phyloP scores from a whole-genome alignment of 2,888 invertebrate species.

The Ochlodes sylvanus region DNA sequence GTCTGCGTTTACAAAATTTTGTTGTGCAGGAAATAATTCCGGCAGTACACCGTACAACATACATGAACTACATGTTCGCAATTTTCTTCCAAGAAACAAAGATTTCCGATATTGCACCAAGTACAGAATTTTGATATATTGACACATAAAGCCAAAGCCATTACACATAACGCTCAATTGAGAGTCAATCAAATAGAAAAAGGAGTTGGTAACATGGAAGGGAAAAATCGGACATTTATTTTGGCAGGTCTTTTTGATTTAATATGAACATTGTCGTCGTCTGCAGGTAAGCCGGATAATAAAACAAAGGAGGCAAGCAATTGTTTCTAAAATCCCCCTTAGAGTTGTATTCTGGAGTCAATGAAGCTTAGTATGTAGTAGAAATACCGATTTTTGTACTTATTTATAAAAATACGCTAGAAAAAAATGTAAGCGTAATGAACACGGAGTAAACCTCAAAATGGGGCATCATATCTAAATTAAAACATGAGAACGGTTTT shows the following conservation, averaged over 20 bases:
- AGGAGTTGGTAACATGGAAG: conserved; percentile 33
- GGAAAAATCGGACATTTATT: conserved; percentile 30
- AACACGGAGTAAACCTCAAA: conserved; percentile 4
- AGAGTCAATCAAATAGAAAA: conserved; percentile 36
- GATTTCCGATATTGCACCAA: conserved; percentile 19
- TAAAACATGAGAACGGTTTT: neutral
- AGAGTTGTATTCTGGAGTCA: neutral
- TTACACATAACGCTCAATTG: conserved; percentile 38
- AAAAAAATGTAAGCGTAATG: conserved; percentile 23
- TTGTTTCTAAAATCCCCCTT: conserved; percentile 7
- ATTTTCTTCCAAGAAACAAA: conserved; percentile 10
- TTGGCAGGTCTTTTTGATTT: conserved; percentile 27
- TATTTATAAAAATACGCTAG: neutral
- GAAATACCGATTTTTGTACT: neutral
- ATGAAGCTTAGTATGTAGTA: conserved; percentile 1
- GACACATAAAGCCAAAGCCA: conserved; percentile 33
- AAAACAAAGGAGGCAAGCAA: conserved; percentile 19
- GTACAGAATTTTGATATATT: conserved; percentile 30
- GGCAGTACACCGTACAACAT: neutral
- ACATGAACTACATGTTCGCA: conserved; percentile 4
- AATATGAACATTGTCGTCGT: conserved; percentile 13
- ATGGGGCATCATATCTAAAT: conserved; percentile 26
- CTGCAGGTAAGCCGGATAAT: conserved; percentile 22
- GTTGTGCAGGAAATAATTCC: neutral
- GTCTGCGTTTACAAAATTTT: neutral